phyloP scores from a whole-genome alignment of 2,797 vertebrate genomes.

The Jordanella pulchra region DNA sequence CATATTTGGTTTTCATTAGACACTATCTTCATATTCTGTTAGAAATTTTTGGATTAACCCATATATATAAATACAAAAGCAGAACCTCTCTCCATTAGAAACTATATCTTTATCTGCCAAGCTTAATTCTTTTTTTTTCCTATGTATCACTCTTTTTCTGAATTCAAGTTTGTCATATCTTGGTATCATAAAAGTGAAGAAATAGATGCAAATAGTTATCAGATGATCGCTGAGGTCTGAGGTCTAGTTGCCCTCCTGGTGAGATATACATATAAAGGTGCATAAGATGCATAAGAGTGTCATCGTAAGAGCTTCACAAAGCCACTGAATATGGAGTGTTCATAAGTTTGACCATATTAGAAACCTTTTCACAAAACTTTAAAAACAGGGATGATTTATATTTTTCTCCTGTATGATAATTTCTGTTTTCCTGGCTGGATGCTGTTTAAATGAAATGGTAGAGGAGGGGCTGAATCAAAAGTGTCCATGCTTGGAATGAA shows the following conservation, averaged over 20 bases:
- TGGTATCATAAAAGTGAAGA: too few relatives aligned
- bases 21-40: background rate
- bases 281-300: background rate
- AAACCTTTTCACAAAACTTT: background rate
- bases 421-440: background rate
- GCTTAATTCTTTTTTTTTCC: too few relatives aligned
- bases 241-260: background rate
- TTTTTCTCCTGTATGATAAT: background rate
- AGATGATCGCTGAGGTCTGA: too few relatives aligned
- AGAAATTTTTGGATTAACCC: background rate
- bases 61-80: background rate
- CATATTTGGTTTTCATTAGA: background rate
- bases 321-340: background rate
- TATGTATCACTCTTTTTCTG: too few relatives aligned
- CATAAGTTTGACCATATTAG: background rate
- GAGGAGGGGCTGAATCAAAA: conserved; percentile 33
- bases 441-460: background rate
- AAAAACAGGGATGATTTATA: background rate
- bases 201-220: too few relatives aligned
- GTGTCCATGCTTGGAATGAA: conserved; percentile 69
- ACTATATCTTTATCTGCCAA: background rate
- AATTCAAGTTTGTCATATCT: too few relatives aligned
- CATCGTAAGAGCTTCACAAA: background rate
- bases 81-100: background rate
- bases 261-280: background rate